Base-by-base conservation (phyloP, 2,888 invertebrate species). In the Tortrix viridana region DNA sequence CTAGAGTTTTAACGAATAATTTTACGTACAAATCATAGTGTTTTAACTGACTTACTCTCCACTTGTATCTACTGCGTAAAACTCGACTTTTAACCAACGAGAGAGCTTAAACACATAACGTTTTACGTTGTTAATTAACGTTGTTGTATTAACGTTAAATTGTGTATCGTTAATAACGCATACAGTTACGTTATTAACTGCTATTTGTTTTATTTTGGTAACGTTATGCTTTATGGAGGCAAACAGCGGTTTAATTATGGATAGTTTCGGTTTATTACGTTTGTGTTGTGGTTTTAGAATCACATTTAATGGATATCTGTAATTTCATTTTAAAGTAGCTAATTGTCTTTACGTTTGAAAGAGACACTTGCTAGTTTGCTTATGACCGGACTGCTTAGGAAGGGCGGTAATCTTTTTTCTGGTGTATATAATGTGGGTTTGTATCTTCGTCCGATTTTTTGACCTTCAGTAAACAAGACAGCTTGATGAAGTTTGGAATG, bases 51-150 rank as follows among this genome's bases (percentile, higher is more conserved):
- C 50, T 37, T 50, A 37, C 50, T 50, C 19, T 50, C 50, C 19
- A 14, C 16, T 0, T 20, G 5, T 18, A 6, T 12, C 18, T 32
- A 50, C 37, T 37, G 37, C 19, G 26, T 26, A 26, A 3, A 19
- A 5, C 19, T 37, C n/a, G 50, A 14, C 37, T 37, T 19, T 12
- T 19, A 37, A 5, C 50, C 50, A 50, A 48, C 23, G 16, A 2
- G 38, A 47, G 32, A 32, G 50, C 32, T 50, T 49, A 50, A 50
- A 19, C 50, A 53, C 16, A 53, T 53, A 38, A 53, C 41, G 52
- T 48, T 53, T 37, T n/a, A 22, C 38, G 22, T 41, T n/a, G 52
- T 38, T 53, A 53, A 53, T 53, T 53, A 53, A 53, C 52, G 22
- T 53, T 38, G 41, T 41, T 20, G 16, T 49, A 19, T 19, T 50